phyloP scores from a whole-genome alignment of 2,113 vertebrate species.

The Leptosomus discolor region DNA sequence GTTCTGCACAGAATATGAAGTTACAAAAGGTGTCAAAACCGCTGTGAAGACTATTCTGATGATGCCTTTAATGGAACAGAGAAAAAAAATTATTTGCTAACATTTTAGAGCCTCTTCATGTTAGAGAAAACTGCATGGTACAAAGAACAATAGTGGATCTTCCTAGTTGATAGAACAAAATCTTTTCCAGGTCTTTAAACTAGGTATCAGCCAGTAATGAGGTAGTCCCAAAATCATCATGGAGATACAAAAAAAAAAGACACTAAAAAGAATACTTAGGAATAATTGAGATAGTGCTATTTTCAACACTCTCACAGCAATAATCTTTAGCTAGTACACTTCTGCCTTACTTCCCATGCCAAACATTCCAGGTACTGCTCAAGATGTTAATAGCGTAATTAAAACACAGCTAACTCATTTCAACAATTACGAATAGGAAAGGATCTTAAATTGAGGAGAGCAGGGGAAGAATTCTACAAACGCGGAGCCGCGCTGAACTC shows the following conservation, averaged over 20 bases:
- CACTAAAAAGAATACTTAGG: neutral
- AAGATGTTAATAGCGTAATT: too few relatives aligned
- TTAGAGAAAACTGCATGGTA: neutral
- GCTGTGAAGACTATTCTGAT: neutral
- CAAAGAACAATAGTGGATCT: neutral
- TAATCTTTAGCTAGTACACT: neutral
- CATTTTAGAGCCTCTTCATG: neutral
- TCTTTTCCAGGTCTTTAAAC: neutral
- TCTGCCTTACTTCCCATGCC: neutral
- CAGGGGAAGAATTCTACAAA: neutral
- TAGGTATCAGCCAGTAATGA: neutral
- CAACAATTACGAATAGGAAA: neutral
- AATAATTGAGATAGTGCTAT: neutral
- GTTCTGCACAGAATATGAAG: neutral
- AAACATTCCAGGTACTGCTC: too few relatives aligned
- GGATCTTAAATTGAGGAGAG: neutral
- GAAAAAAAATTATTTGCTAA: conserved; percentile 4
- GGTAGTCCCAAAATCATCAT: neutral
- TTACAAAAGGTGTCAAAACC: conserved; percentile 1
- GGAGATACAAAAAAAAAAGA: neutral
- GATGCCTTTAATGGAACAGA: neutral
- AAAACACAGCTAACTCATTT: neutral
- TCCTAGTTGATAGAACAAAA: neutral
- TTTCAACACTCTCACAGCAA: neutral
- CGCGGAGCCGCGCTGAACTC: neutral